Base-by-base conservation (phyloP, 1,140 invertebrate genomes). In the Augochlora pura region DNA sequence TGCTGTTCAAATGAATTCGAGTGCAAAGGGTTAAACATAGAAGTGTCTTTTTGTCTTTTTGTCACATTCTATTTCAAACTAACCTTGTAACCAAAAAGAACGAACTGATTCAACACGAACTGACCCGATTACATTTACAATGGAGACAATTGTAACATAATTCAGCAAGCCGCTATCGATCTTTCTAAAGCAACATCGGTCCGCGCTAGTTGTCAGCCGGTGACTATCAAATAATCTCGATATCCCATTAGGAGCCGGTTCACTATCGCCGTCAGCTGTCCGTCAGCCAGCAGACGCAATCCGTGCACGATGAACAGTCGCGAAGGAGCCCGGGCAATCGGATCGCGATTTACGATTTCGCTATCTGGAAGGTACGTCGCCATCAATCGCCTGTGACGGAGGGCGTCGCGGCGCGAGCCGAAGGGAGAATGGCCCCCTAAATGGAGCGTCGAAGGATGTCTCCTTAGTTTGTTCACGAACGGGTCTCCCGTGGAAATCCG, bases 401-500 rank as follows among this genome's bases (percentile, higher is more conserved):
- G 42, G 54, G 21, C 25, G 52, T 18, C 18, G 12, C 10, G 16
- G 10, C 80, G 67, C 75, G 68, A 62, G 32, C 25, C 27, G 49
- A 54, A 42, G 59, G 42, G 25, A 46, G 42, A 46, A 46, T 46
- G 49, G 60, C 39, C 49, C 3, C 75, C 65, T 77, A 80, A 85
- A 85, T 71, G 73, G 72, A 75, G 72, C 74, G 60, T 38, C 42
- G 72, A 68, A 85, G 84, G 82, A 81, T 68, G 75, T 71, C 74
- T 63, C 57, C 49, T 46, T 72, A 57, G 79, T 81, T 65, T 49
- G 84, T 71, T 46, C 59, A 32, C 21, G 27, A 8, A 10, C 39
- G 32, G 8, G 25, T 42, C n/a, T n/a, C 39, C 42, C 52, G 21
- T 23, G 42, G 78, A 81, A 86, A 81, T 84, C 63, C 67, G 57